Conservation (phyloP, 2,888 invertebrate species). For the Lingula anatina region DNA sequence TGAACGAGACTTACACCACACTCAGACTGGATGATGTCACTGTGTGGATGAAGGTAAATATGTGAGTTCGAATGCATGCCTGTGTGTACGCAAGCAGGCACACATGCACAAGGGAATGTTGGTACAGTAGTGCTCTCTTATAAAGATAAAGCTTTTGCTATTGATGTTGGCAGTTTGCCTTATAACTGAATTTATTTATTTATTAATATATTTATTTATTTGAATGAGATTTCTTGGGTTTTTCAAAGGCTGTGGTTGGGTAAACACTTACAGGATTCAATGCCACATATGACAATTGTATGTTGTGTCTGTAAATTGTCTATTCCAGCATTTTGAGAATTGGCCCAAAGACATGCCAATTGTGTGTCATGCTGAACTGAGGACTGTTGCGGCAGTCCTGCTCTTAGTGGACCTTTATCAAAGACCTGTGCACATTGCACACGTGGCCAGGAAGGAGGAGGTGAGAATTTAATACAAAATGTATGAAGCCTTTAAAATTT, state of each 20-base stretch:
- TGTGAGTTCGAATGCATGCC: neutral
- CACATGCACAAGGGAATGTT: no score
- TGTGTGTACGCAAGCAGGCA: no score
- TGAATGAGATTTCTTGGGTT: no score
- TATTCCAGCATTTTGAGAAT: constrained; percentile 68
- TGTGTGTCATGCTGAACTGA: constrained; percentile 93
- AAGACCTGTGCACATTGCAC: constrained; percentile 90
- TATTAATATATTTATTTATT: no score
- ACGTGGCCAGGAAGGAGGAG: constrained; percentile 94
- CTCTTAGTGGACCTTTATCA: constrained; percentile 81
- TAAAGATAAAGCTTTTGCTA: no score
- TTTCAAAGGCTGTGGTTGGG: no score
- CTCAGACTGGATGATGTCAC: constrained; percentile 80
- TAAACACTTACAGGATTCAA: no score
- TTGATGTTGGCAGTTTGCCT: no score
- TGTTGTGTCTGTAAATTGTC: constrained; percentile 3
- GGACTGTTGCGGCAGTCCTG: constrained; percentile 92
- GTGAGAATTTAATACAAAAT: constrained; percentile 27
- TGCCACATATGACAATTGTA: no score
- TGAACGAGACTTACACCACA: constrained; percentile 94
- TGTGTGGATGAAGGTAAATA: constrained; percentile 73
- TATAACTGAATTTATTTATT: no score
- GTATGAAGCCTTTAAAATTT: no score
- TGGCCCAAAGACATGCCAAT: constrained; percentile 91
- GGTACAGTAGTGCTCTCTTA: no score